Evolutionary conservation across 2,888 invertebrate genomes (phyloP).

Genomic region (Sipunculus nudus): DNA sequence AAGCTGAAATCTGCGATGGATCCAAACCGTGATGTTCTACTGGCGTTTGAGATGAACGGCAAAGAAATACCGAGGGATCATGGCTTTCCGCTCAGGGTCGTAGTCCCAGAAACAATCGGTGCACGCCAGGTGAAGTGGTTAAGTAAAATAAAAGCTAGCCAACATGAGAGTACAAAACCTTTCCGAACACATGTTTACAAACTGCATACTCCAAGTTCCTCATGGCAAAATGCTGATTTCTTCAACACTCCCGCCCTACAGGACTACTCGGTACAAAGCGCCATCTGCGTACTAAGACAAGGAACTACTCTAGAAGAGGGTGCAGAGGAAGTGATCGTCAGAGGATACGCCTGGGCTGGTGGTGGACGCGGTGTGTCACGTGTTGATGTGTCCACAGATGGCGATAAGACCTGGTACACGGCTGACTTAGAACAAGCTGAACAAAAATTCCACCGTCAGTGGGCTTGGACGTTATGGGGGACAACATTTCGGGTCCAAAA

Average conservation of each 20-base stretch:
- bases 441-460: conserved; percentile 66
- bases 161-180: conserved; percentile 86
- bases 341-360: conserved; percentile 78
- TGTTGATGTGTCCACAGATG: conserved; percentile 88
- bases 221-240: conserved; percentile 91
- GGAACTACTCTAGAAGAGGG: conserved; percentile 64
- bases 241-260: conserved; percentile 85
- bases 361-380: conserved; percentile 87
- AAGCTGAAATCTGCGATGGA: conserved; percentile 71
- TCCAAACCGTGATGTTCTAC: conserved; percentile 78
- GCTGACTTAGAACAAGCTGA: conserved; percentile 69
- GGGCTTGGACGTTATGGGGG: conserved; percentile 90
- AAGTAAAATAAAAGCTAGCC: conserved; percentile 79
- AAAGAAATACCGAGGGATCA: conserved; percentile 85
- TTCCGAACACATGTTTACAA: conserved; percentile 98
- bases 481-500: conserved; percentile 72
- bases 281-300: conserved; percentile 82
- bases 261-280: conserved; percentile 89
- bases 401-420: conserved; percentile 83
- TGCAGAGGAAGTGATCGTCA: conserved; percentile 54
- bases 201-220: conserved; percentile 68
- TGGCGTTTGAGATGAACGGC: conserved; percentile 97
- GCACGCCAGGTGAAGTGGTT: conserved; percentile 98
- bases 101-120: conserved; percentile 92
- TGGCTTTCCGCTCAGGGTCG: conserved; percentile 85